Percentiles rank a stretch among this genome's conserved stretches.
Evolutionary conservation across 1,140 invertebrate species (phyloP).

Genomic region (Rhagoletis pomonella): DNA sequence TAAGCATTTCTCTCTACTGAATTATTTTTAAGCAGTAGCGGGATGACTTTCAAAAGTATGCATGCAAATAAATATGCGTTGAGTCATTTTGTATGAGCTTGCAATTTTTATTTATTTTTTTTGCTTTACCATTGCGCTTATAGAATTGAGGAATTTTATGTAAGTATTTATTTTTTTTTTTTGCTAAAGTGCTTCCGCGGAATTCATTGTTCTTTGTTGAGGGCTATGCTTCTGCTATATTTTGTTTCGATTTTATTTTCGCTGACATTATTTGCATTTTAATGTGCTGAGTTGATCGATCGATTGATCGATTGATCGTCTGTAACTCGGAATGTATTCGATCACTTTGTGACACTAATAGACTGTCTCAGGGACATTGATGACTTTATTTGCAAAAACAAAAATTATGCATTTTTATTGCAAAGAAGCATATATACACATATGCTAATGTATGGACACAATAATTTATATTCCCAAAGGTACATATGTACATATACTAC

Average conservation of each 20-base stretch:
- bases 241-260: neutral
- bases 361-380: slow-evolving; percentile 16
- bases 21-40: too few species aligned
- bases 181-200: neutral
- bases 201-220: neutral
- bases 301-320: slow-evolving; percentile 4
- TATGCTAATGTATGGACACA: too few species aligned
- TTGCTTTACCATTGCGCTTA: too few species aligned
- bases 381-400: neutral
- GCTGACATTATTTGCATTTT: slow-evolving; percentile 7
- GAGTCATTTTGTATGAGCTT: too few species aligned
- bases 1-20: too few species aligned
- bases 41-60: too few species aligned
- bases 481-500: too few species aligned
- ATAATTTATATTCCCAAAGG: too few species aligned
- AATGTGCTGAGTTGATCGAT: slow-evolving; percentile 21
- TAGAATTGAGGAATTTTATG: neutral
- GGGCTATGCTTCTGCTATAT: neutral
- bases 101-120: too few species aligned
- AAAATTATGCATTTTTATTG: neutral
- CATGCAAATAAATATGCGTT: too few species aligned
- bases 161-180: neutral
- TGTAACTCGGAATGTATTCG: neutral
- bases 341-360: slow-evolving; percentile 20
- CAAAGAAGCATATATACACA: too few species aligned